A percentile compares a stretch with the other conserved stretches of the same genome.
These are phyloP conservation scores for Nebria salina DNA, from an alignment of 2,888 invertebrate species.

Conservation along the genomic window DNA sequence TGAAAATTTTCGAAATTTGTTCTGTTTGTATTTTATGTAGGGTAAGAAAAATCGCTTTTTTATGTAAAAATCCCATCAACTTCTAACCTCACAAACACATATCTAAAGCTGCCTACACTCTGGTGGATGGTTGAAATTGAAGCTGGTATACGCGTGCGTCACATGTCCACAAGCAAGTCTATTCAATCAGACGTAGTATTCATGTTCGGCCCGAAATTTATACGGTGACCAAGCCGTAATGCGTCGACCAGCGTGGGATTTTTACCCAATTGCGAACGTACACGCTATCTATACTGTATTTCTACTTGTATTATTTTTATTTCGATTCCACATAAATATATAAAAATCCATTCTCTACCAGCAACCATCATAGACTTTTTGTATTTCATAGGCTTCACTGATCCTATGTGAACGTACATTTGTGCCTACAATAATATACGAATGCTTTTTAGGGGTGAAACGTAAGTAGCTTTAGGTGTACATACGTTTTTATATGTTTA, in stretches of 20 bases:
- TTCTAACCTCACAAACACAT: background rate
- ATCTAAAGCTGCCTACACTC: background rate
- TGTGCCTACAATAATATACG: too few relatives aligned
- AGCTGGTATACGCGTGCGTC: background rate
- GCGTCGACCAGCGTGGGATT: background rate
- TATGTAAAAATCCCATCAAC: background rate
- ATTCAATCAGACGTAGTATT: background rate
- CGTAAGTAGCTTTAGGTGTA: too few relatives aligned
- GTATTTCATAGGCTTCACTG: too few relatives aligned
- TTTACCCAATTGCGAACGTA: background rate
- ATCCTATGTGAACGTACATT: too few relatives aligned
- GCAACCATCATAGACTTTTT: too few relatives aligned
- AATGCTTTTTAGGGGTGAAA: too few relatives aligned
- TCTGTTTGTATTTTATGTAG: background rate
- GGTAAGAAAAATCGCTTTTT: background rate
- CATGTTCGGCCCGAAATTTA: background rate
- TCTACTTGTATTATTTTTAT: background rate
- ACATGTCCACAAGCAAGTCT: background rate
- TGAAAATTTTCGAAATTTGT: background rate
- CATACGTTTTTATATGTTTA: too few relatives aligned
- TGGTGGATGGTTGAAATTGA: background rate
- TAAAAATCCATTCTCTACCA: background rate
- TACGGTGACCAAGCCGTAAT: background rate
- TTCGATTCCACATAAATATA: background rate
- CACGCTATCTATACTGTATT: background rate